These are phyloP conservation scores for Seira sanloemensis DNA, from an alignment of 2,888 invertebrate species.

Conservation along the genomic window DNA sequence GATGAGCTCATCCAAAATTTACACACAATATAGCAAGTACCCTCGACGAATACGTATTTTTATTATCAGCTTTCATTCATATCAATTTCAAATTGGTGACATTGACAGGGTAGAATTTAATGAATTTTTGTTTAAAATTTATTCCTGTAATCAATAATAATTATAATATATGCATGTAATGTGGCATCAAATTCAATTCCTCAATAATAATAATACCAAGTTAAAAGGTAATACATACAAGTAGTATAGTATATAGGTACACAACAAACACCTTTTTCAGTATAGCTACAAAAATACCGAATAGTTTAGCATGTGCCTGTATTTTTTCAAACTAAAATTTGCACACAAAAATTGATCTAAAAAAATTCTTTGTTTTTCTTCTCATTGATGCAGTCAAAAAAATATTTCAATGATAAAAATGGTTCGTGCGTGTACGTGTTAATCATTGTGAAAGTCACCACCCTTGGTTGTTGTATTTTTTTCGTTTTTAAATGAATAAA, in stretches of 20 bases:
- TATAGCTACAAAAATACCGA: slow-evolving; percentile 60
- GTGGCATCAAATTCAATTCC: slow-evolving; percentile 57
- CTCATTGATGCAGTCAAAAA: neutral
- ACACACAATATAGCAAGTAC: neutral
- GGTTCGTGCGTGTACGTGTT: slow-evolving; percentile 10
- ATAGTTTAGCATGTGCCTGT: slow-evolving; percentile 33
- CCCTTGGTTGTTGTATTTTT: neutral
- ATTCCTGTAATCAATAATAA: slow-evolving; percentile 6
- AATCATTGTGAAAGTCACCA: slow-evolving; percentile 7
- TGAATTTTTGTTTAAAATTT: slow-evolving; percentile 48
- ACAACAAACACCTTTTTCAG: slow-evolving; percentile 42
- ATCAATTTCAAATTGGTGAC: slow-evolving; percentile 61
- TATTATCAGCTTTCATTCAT: slow-evolving; percentile 53
- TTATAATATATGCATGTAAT: slow-evolving; percentile 43
- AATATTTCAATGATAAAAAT: neutral
- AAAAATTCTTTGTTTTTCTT: neutral
- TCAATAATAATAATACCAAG: slow-evolving; percentile 54
- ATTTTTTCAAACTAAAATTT: no score
- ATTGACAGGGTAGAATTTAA: slow-evolving; percentile 50
- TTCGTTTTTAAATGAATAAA: no score
- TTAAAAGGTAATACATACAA: slow-evolving; percentile 43
- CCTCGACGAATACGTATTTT: slow-evolving; percentile 55
- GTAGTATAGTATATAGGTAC: slow-evolving; percentile 36
- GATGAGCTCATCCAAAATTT: no score
- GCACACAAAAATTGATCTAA: slow-evolving; percentile 7